These are phyloP conservation scores for Takifugu ocellatus DNA, from an alignment of 2,797 vertebrate genomes.

Conservation along the genomic window DNA sequence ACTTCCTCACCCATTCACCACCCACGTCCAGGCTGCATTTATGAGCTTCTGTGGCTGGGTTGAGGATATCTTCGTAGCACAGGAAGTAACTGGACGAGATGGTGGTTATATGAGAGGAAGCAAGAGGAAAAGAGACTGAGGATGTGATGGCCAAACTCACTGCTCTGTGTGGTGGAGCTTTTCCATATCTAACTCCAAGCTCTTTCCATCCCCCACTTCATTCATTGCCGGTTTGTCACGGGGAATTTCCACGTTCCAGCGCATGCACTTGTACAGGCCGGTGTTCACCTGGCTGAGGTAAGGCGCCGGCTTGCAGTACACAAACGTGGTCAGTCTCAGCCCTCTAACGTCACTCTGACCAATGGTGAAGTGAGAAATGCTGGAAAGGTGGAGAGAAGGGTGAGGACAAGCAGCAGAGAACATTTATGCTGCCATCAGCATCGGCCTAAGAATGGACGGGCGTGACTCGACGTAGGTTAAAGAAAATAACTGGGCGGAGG, in stretches of 20 bases:
- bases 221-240: background rate
- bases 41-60: conserved; percentile 14
- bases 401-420: background rate
- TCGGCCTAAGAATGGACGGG: too few relatives aligned
- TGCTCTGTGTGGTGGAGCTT: conserved; percentile 50
- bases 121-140: background rate
- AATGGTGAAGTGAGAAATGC: conserved; percentile 80
- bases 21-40: background rate
- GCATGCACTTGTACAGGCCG: conserved; percentile 82
- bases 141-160: conserved; percentile 43
- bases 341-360: conserved; percentile 72
- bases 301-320: conserved; percentile 71
- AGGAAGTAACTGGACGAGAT: conserved; percentile 78
- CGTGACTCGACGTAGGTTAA: too few relatives aligned
- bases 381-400: conserved; percentile 28
- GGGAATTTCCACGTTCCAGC: conserved; percentile 81
- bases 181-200: conserved; percentile 2
- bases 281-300: conserved; percentile 65
- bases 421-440: too few relatives aligned
- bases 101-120: background rate
- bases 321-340: conserved; percentile 74
- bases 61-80: conserved; percentile 77
- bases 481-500: too few relatives aligned
- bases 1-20: conserved; percentile 43
- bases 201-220: conserved; percentile 33